Conservation (phyloP, 2,113 vertebrate species). For the Anser cygnoides region DNA sequence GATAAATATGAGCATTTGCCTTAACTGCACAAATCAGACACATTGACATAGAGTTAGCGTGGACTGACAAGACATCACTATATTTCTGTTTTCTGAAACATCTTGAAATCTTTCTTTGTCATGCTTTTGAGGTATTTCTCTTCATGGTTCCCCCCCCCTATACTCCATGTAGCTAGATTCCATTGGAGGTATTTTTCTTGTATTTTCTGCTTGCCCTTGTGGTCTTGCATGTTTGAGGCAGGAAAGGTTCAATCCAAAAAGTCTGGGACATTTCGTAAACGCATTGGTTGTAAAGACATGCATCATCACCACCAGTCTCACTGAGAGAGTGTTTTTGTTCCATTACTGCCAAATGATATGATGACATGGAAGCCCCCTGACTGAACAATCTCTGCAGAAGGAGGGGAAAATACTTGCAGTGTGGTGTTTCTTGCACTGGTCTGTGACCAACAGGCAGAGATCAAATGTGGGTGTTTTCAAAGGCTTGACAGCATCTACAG, state of each 20-base stretch:
- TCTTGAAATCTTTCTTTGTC: not conserved
- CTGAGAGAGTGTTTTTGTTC: not conserved
- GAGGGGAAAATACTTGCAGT: not conserved
- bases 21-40: not conserved
- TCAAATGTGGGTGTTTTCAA: not conserved
- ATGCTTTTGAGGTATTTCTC: not conserved
- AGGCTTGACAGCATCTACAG: not conserved
- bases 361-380: not conserved
- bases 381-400: not conserved
- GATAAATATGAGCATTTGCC: not conserved
- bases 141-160: not conserved
- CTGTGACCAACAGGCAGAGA: not conserved
- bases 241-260: not conserved
- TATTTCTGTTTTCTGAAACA: not conserved
- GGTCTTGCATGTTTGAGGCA: not conserved
- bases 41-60: not conserved
- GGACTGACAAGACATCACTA: rapidly evolving
- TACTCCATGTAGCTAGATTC: not conserved
- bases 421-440: no score
- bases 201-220: not conserved
- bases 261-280: not conserved
- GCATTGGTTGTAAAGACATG: no score
- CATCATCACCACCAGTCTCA: no score
- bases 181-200: not conserved
- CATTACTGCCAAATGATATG: not conserved